phyloP scores from a whole-genome alignment of 1,140 invertebrate species.

The Habropoda laboriosa region DNA sequence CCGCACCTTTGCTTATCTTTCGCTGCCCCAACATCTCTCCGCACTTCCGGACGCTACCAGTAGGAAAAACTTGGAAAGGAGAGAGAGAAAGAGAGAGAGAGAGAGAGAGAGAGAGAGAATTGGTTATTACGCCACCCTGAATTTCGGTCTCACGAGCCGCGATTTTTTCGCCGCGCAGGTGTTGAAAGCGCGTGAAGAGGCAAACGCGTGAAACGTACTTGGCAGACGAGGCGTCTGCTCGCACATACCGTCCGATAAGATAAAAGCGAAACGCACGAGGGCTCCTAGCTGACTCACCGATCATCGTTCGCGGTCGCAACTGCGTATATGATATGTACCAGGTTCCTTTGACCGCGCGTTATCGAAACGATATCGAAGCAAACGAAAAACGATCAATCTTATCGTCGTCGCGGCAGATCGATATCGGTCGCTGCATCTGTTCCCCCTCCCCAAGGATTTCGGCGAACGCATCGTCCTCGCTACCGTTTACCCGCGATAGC shows the following conservation, averaged over 20 bases:
- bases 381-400: slow-evolving; percentile 5
- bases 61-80: no score
- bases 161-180: no score
- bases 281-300: slow-evolving; percentile 27
- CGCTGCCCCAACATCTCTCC: neutral
- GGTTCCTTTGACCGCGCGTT: neutral
- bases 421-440: slow-evolving; percentile 1
- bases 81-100: no score
- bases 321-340: neutral
- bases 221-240: slow-evolving; percentile 24
- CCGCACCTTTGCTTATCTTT: neutral
- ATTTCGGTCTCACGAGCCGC: no score
- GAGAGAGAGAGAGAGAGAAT: no score
- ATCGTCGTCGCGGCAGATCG: neutral
- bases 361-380: no score
- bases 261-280: slow-evolving; percentile 6
- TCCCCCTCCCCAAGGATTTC: neutral
- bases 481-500: neutral
- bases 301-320: neutral
- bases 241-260: slow-evolving; percentile 9
- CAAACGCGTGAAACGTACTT: no score
- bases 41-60: no score
- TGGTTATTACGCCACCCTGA: no score
- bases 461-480: no score
- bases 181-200: no score